phyloP scores from a whole-genome alignment of 2,888 invertebrate genomes.

The Drosophila neutralis region DNA sequence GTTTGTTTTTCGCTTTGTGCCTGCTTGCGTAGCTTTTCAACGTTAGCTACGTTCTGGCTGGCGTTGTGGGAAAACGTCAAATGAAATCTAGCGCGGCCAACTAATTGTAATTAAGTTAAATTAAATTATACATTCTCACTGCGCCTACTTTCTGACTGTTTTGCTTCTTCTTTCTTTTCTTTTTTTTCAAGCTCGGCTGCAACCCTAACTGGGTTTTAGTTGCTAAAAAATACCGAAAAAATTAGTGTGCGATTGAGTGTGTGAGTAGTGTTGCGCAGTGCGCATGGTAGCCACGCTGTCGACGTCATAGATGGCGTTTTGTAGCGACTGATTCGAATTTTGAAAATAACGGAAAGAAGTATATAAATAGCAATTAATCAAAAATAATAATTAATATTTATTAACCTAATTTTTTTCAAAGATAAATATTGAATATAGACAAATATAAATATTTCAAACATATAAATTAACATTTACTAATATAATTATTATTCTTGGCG shows the following conservation, averaged over 20 bases:
- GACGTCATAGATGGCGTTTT: conserved; percentile 17
- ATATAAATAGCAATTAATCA: neutral
- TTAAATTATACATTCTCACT: conserved; percentile 77
- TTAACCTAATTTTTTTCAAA: neutral
- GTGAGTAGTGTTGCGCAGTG: conserved; percentile 33
- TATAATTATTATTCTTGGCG: neutral
- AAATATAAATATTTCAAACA: neutral
- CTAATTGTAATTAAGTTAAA: conserved; percentile 75
- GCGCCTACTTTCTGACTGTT: conserved; percentile 64
- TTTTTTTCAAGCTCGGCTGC: conserved; percentile 23
- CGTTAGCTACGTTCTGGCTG: conserved; percentile 55
- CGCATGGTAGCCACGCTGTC: conserved; percentile 40
- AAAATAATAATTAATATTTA: neutral
- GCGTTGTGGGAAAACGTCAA: conserved; percentile 54
- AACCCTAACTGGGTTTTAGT: conserved; percentile 40
- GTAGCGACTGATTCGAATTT: conserved; percentile 25
- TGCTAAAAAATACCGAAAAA: conserved; percentile 50
- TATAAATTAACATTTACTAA: neutral
- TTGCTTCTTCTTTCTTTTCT: conserved; percentile 42
- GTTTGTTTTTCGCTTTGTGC: conserved; percentile 31
- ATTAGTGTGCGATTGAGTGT: neutral
- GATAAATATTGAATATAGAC: neutral
- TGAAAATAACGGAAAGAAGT: neutral
- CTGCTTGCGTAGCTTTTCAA: conserved; percentile 57
- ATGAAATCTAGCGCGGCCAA: conserved; percentile 65